Evolutionary conservation across 2,888 invertebrate genomes (phyloP), one percentile per base, ranked within the genome.

Genomic region (Drosophila greeni): DNA sequence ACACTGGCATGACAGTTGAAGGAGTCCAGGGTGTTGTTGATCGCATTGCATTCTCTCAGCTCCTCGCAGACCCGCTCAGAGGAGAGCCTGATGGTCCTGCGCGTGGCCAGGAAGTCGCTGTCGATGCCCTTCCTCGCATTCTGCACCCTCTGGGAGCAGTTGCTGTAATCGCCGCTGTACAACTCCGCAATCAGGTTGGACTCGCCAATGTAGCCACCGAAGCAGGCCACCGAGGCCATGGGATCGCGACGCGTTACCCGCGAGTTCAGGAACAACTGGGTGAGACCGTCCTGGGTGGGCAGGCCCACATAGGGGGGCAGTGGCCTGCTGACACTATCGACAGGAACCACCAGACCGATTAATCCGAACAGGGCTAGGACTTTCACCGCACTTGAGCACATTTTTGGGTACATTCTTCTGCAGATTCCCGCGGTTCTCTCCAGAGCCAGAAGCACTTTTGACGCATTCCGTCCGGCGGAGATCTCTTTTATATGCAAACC

Each of bases 1-100:
- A 74, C 72, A 57, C 58, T 66, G 4, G 82, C 73, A 64, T 87
- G 87, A 53, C 86, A 86, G 26, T 72, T 73, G 14, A 87, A 76
- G 12, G 84, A 56, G 23, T 73, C 80, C 18, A 86, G 60, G 1
- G 86, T 84, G 24, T 49, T 59, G n/a, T 82, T 79, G 5, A 66
- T 33, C 6, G 48, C 31, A 47, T 66, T 68, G 31, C 86, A 86
- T 1, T 12, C 9, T 1, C 45, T 60, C 5, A 86, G 37, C 2
- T 77, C 59, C 1, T 36, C 8, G 31, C 85, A 87, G 0, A 86
- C 78, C 5, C 48, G 42, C 6, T 70, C 45, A 0, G 86, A 73
- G 2, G 72, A 62, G 0, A 26, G 34, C 9, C 59, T 66, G 24
- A 87, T 84, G 12, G n/a, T 42, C 1, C 31, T 23, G 7, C 85